Conservation (phyloP, 2,888 invertebrate species). For the Catocala fraxini region DNA sequence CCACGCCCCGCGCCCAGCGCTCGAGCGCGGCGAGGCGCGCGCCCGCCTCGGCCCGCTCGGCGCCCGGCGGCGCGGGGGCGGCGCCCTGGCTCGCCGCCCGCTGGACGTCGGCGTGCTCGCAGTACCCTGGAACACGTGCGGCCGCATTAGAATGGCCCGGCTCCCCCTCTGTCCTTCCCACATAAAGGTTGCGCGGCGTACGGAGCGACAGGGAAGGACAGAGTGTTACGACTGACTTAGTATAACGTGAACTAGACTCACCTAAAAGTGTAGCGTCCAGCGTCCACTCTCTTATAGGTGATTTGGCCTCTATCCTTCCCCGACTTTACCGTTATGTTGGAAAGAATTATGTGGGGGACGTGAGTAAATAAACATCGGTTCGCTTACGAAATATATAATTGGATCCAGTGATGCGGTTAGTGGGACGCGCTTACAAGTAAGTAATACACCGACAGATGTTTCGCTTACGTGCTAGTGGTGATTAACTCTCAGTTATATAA, state of each 20-base stretch:
- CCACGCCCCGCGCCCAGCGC: constrained; percentile 83
- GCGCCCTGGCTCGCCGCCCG: too few relatives aligned
- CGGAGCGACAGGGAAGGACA: constrained; percentile 88
- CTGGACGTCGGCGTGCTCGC: constrained; percentile 39
- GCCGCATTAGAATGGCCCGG: constrained; percentile 9
- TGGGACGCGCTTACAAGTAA: constrained; percentile 48
- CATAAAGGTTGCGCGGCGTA: constrained; percentile 56
- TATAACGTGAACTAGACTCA: constrained; percentile 73
- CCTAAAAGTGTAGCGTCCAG: constrained; percentile 82
- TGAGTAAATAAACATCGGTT: constrained; percentile 55
- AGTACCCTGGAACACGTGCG: constrained; percentile 68
- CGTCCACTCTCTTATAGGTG: constrained; percentile 84
- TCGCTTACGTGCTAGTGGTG: constrained; percentile 39
- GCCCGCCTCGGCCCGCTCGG: constrained; percentile 56
- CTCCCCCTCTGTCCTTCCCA: constrained; percentile 83
- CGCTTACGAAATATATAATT: constrained; percentile 70
- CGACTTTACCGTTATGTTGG: constrained; percentile 61
- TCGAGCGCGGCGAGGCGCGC: constrained; percentile 78
- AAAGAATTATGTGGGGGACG: constrained; percentile 74
- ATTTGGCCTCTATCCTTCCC: constrained; percentile 85
- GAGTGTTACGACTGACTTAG: constrained; percentile 75
- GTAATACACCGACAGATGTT: constrained; percentile 29
- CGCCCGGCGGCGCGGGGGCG: too few relatives aligned
- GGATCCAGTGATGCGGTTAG: constrained; percentile 60
- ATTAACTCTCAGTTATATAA: constrained; percentile 10